phyloP scores from a whole-genome alignment of 2,888 invertebrate species.

The Cheilosia pagana region DNA sequence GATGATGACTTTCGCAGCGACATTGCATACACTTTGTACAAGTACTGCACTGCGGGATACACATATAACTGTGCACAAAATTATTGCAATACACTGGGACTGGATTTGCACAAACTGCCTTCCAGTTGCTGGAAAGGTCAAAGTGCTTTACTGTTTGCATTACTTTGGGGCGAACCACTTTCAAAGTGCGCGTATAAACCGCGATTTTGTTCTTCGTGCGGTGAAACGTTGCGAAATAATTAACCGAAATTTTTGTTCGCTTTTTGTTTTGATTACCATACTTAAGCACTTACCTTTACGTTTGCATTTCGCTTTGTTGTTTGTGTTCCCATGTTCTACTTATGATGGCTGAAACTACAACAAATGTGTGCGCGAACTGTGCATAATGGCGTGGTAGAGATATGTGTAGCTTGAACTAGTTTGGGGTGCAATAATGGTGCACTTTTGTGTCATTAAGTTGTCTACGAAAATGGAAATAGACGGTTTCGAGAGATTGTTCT shows the following conservation, averaged over 20 bases:
- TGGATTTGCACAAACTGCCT: not conserved
- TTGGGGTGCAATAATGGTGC: constrained; percentile 14
- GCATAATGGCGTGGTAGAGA: not conserved
- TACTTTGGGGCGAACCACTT: constrained; percentile 42
- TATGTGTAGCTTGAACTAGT: constrained; percentile 24
- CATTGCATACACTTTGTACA: not conserved
- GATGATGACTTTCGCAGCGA: constrained; percentile 26
- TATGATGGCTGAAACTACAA: not conserved
- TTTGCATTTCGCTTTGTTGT: constrained; percentile 14
- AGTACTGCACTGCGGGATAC: not conserved
- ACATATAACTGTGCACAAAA: constrained; percentile 43
- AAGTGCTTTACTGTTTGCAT: constrained; percentile 36
- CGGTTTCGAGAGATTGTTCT: not conserved
- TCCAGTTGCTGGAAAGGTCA: constrained; percentile 57
- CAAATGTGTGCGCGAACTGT: not conserved
- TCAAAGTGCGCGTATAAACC: constrained; percentile 8
- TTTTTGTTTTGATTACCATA: constrained; percentile 23
- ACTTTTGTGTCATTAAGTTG: constrained; percentile 12
- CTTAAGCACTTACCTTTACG: not conserved
- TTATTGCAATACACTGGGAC: not conserved
- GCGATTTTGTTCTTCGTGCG: constrained; percentile 2
- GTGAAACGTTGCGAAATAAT: constrained; percentile 48
- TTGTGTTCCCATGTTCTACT: constrained; percentile 43
- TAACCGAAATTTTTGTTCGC: constrained; percentile 35
- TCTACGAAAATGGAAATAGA: not conserved